Base-by-base conservation (phyloP, 2,888 invertebrate genomes). In the Microplitis deprimator region DNA sequence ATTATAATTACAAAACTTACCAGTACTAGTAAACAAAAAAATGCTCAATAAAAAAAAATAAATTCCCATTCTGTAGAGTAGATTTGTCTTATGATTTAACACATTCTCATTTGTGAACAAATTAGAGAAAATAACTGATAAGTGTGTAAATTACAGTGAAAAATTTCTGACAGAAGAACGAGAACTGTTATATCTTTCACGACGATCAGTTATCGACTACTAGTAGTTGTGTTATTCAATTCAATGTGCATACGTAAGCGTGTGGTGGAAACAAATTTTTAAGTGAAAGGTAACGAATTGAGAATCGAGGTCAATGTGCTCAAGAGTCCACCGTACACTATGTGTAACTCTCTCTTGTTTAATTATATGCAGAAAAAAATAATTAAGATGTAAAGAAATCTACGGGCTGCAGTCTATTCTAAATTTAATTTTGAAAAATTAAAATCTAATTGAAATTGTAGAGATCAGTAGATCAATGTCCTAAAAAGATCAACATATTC, bases 261-360 rank as follows among this genome's bases (percentile, higher is more conserved):
- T 13, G 67, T 68, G 69, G 70, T 83, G 83, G 83, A 84, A 86
- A 84, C 85, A 85, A 84, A 85, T 87, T 86, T 85, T 85, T 78
- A 85, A 89, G 89, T 89, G 89, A 89, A 89, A 89, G 89, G 89
- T 78, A 78, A 68, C 68, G 79, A 80, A 80, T 79, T 77, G 80
- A 73, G 78, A 83, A 85, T 86, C 81, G 85, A 82, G 84, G 87
- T 77, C 77, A 74, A 70, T 67, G 59, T 70, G 61, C 39, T n/a
- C 68, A 68, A 75, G 29, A 29, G 77, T 70, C 50, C 50, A 50
- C 10, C 13, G 50, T 50, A 8, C 50, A 50, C 50, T 10, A 50
- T 13, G 10, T 10, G 50, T 50, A 10, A 50, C 50, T 50, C 50
- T 50, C 50, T 50, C 50, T 50, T 50, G 13, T 29, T 13, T 50